A percentile compares a stretch with the other conserved stretches of the same genome.
phyloP scores from a whole-genome alignment of 2,888 invertebrate species.

The Neoitamus cyanurus region DNA sequence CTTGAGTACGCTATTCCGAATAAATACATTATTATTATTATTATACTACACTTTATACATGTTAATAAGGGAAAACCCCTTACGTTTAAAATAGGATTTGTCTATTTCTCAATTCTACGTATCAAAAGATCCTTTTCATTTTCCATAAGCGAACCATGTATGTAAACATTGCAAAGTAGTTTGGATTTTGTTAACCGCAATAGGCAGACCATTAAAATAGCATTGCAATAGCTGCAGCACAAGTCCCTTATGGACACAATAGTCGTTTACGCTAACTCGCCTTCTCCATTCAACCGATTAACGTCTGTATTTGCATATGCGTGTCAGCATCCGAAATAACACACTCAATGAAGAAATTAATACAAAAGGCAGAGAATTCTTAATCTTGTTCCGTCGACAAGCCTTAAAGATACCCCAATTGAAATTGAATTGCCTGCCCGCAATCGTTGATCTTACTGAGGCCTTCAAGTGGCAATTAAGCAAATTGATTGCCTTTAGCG shows the following conservation, averaged over 20 bases:
- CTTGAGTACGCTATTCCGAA: too few relatives aligned
- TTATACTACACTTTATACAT: too few relatives aligned
- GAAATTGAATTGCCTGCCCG: slow-evolving; percentile 29
- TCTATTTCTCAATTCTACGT: too few relatives aligned
- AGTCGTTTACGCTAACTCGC: not conserved
- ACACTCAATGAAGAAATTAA: slow-evolving; percentile 7
- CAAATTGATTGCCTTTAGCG: slow-evolving; percentile 44
- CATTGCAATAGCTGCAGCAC: not conserved
- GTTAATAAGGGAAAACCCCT: too few relatives aligned
- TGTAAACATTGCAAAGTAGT: not conserved
- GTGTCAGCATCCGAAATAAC: not conserved
- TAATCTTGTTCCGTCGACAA: slow-evolving; percentile 23
- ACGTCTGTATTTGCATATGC: not conserved
- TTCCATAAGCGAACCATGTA: not conserved
- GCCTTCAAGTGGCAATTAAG: slow-evolving; percentile 41
- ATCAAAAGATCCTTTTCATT: not conserved
- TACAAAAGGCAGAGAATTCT: slow-evolving; percentile 10
- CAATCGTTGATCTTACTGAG: slow-evolving; percentile 17
- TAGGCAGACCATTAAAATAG: not conserved
- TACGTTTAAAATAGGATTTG: too few relatives aligned
- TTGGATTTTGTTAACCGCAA: not conserved
- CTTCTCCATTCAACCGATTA: not conserved
- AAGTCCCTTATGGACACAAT: not conserved
- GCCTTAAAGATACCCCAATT: not conserved
- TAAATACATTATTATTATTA: too few relatives aligned